Conservation (phyloP, 30 jellyfish, hydroid and myxozoan genomes). For the Rhopilema esculentum region DNA sequence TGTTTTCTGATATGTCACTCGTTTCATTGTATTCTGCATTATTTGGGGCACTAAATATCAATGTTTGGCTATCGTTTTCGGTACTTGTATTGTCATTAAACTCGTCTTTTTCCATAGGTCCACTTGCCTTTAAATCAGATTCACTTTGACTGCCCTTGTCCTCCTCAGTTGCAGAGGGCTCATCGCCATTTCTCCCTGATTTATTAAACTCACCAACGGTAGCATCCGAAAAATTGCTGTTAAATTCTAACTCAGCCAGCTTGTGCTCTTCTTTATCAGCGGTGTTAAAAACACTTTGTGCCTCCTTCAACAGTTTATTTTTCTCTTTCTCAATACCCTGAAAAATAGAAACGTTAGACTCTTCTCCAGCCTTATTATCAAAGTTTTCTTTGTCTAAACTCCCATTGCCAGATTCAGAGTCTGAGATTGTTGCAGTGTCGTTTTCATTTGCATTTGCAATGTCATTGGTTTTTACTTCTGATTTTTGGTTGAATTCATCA, state of each 20-base stretch:
- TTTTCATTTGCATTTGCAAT: neutral
- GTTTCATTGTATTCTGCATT: neutral
- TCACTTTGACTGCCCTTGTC: neutral
- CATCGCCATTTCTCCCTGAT: neutral
- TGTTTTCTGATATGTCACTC: neutral
- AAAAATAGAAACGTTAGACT: neutral
- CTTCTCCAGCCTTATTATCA: neutral
- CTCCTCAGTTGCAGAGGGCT: neutral
- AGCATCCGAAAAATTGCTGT: neutral
- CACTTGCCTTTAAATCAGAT: neutral
- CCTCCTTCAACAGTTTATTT: neutral
- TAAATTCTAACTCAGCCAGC: neutral
- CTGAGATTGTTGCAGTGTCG: neutral
- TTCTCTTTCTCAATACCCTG: slow-evolving; percentile 11
- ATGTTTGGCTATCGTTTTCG: neutral
- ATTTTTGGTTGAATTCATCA: neutral
- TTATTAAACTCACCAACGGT: neutral
- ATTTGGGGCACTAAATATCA: neutral
- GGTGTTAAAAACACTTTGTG: neutral
- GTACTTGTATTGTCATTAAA: neutral
- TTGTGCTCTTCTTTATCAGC: neutral
- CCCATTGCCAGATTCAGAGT: neutral
- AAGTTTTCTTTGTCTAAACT: neutral
- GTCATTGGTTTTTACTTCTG: neutral
- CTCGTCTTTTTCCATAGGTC: neutral